Evolutionary conservation across 2,797 vertebrate species (phyloP).

Genomic region (Hippopotamyrus pictus): DNA sequence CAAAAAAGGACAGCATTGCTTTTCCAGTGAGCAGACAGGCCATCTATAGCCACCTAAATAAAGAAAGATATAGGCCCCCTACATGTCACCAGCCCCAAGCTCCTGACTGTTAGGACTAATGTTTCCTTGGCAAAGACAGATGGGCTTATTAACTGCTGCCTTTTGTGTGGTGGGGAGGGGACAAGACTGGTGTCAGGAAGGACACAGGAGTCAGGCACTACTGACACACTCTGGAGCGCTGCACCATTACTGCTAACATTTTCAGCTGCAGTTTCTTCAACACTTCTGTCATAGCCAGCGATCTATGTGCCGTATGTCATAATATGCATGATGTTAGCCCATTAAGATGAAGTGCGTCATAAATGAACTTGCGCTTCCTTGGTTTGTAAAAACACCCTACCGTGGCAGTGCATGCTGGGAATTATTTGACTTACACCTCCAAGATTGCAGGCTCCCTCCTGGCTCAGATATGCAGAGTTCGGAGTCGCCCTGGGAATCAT

Average conservation of each 20-base stretch:
- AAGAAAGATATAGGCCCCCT: neutral
- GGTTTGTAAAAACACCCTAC: neutral
- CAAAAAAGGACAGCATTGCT: neutral
- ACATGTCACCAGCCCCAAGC: neutral
- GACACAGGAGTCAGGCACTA: neutral
- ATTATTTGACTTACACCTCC: neutral
- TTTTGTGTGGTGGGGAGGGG: neutral
- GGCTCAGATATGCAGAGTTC: neutral
- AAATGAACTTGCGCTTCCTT: neutral
- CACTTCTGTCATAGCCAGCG: neutral
- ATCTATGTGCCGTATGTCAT: neutral
- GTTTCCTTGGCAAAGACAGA: conserved; percentile 2
- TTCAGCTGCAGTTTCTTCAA: neutral
- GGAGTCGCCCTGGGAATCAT: neutral
- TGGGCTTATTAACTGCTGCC: conserved; percentile 10
- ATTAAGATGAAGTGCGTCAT: neutral
- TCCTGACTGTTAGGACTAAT: neutral
- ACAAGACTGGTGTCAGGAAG: neutral
- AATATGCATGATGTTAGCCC: neutral
- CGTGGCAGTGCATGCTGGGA: neutral
- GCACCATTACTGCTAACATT: neutral
- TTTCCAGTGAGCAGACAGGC: neutral
- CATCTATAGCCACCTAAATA: neutral
- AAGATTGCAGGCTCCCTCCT: neutral
- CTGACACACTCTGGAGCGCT: neutral